phyloP scores from a whole-genome alignment of 1,140 invertebrate genomes.

The Onthophagus taurus region DNA sequence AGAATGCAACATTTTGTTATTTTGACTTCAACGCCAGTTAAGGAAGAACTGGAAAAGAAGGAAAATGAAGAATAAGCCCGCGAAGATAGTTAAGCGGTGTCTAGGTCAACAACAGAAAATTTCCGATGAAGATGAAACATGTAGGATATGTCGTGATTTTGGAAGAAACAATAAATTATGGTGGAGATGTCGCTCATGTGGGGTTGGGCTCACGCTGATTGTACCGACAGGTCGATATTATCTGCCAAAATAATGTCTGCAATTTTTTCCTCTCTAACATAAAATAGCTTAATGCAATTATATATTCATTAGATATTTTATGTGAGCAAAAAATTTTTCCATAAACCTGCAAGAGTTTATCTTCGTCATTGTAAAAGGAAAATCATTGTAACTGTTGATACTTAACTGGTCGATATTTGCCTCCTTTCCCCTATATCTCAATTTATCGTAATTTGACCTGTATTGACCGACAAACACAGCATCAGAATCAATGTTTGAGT shows the following conservation, averaged over 20 bases:
- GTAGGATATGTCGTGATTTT: background rate
- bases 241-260: background rate
- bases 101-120: background rate
- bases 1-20: background rate
- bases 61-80: background rate
- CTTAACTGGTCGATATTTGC: background rate
- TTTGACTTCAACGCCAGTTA: background rate
- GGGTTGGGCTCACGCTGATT: background rate
- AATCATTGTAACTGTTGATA: background rate
- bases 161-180: background rate
- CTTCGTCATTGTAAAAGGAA: background rate
- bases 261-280: background rate
- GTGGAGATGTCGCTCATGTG: background rate
- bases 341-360: background rate
- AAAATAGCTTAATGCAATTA: background rate
- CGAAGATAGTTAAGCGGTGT: constrained; percentile 1
- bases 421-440: background rate
- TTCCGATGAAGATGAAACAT: constrained; percentile 1
- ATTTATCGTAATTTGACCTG: no score
- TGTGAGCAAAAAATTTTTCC: background rate
- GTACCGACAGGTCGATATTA: background rate
- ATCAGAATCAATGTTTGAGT: no score
- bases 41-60: no score
- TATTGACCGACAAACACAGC: no score
- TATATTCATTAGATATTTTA: background rate